Base-by-base conservation (phyloP, 2,888 invertebrate species). In the Axea sp. region DNA sequence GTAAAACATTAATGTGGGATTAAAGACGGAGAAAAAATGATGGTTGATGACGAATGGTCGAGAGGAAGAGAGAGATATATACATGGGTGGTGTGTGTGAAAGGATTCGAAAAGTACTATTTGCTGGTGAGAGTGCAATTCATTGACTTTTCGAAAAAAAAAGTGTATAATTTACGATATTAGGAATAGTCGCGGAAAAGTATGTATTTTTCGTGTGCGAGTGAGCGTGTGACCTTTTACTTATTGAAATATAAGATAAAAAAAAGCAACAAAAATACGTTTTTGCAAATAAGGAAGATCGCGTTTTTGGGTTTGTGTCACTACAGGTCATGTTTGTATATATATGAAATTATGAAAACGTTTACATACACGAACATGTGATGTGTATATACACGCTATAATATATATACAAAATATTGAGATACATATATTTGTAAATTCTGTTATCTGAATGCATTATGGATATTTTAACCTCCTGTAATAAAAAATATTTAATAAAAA, bases 341-440 rank as follows among this genome's bases (percentile, higher is more conserved):
- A 80, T 78, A 81, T 76, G 80, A 77, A 77, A 79, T 76, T 78
- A 79, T 77, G 78, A 76, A 80, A 80, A 80, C 78, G 78, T 81
- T 83, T 81, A 80, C 79, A 81, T 81, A 83, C 78, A 83, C 80
- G 78, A 82, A 81, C 77, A 81, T 82, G 82, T 82, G 81, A 83
- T 82, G 82, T 83, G 82, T 81, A 83, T 82, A 82, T 82, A 82
- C 78, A 82, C 79, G 80, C 80, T 80, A 79, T 81, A 76, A 78
- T 77, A 80, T 78, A 76, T 78, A 79, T 75, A 76, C 72, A 77
- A 72, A 77, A 77, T 77, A 77, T 76, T 76, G 84, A 84, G 81
- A 86, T 86, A 86, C 84, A 85, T 86, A 86, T 84, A 86, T 86
- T 86, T 86, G 86, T 86, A 86, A 85, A 86, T 84, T 85, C 86